Evolutionary conservation across 1,140 invertebrate genomes (phyloP), one percentile per base, ranked within the genome.

Genomic region (Lasioglossum baleicum): DNA sequence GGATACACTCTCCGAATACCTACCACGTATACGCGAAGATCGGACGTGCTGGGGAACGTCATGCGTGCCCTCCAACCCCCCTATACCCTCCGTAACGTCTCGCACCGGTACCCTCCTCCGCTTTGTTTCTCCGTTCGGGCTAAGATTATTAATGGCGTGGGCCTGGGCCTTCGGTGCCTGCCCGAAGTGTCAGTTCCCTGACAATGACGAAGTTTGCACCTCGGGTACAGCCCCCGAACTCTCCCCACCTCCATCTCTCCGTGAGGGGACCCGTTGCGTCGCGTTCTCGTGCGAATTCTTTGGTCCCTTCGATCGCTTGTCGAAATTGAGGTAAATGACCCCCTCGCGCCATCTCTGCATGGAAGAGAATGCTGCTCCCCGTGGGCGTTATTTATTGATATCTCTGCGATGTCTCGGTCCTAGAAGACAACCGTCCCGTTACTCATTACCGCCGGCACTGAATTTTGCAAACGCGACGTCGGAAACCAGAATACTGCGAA

Each of bases 111-210:
- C 68, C 51, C 64, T 64, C 70, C 74, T 63, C 65, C 77, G 80
- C 84, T 86, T 86, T 83, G 74, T 87, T 88, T 85, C 76, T 88
- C 81, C 84, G 88, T 88, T 86, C 83, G 80, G 77, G 71, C 85
- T 87, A 83, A 76, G 87, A 86, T 90, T 89, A 90, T 89, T 88
- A 89, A 89, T 89, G 88, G 83, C 81, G 65, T 44, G 78, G 81
- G 61, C 17, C 83, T 82, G 71, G 77, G 75, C 80, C 48, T 68
- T 68, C 69, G 73, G 66, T 87, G 81, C 58, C 53, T 69, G 51
- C 17, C 80, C 60, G 63, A 74, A 83, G 87, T 87, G 77, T 85
- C 82, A 86, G 82, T 71, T 44, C 71, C 80, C 51, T 87, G 87
- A 90, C 88, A 90, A 87, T 89, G 87, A 89, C 87, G 80, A 79